Conservation (phyloP, 2,113 vertebrate genomes). For the Telmatochromis brichardi region DNA sequence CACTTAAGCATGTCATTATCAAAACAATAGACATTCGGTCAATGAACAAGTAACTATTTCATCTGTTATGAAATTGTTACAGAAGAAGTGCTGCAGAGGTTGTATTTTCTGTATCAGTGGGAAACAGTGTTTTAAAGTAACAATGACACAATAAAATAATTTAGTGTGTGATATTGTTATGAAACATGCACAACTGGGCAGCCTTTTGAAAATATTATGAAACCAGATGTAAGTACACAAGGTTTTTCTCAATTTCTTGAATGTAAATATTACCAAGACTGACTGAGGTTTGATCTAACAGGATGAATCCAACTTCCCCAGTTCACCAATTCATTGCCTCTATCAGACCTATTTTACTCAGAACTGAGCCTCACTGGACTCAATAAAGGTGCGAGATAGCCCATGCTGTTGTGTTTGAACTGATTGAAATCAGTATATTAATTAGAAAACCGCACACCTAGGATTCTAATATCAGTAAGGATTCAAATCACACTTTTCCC, state of each 20-base stretch:
- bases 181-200: neutral
- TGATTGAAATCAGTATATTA: neutral
- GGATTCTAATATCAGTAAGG: neutral
- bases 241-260: neutral
- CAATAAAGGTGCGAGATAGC: neutral
- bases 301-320: neutral
- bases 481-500: conserved; percentile 3
- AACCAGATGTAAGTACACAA: neutral
- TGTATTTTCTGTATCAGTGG: neutral
- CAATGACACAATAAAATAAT: neutral
- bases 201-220: neutral
- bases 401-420: neutral
- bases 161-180: accelerated
- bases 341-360: neutral
- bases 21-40: neutral
- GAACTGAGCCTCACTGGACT: neutral
- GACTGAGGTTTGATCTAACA: neutral
- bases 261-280: neutral
- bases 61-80: neutral
- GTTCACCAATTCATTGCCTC: neutral
- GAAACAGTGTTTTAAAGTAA: neutral
- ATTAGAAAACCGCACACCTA: neutral
- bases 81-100: neutral
- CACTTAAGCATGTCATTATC: neutral
- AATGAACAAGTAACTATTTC: neutral